Evolutionary conservation across 2,888 invertebrate species (phyloP).

Genomic region (Oithona nana): DNA sequence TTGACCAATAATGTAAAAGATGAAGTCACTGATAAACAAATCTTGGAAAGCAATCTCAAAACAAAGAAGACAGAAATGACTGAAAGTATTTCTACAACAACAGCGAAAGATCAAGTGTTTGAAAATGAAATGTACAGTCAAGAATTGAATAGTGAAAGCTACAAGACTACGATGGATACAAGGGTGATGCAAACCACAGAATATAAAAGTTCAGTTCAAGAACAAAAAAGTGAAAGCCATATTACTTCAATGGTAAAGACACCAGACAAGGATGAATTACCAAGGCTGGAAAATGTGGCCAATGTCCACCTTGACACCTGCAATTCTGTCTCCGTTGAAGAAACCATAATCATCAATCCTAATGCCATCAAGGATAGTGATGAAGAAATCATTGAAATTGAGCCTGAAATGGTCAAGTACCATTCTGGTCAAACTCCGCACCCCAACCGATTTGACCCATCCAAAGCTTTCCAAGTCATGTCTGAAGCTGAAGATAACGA

Average conservation of each 20-base stretch:
- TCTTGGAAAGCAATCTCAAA: not conserved
- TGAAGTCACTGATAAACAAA: not conserved
- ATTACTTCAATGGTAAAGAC: no score
- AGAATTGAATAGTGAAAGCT: not conserved
- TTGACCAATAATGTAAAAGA: not conserved
- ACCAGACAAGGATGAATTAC: not conserved
- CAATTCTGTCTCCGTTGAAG: not conserved
- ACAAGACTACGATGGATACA: not conserved
- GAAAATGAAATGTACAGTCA: not conserved
- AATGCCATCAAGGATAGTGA: not conserved
- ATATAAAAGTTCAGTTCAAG: not conserved
- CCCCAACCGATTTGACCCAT: not conserved
- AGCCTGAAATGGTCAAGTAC: not conserved
- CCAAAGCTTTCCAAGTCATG: not conserved
- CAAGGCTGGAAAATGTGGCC: not conserved
- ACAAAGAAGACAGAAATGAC: not conserved
- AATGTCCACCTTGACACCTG: no score
- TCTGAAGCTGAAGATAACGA: not conserved
- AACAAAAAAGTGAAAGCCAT: not conserved
- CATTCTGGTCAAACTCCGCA: not conserved
- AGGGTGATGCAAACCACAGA: not conserved
- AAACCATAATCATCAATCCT: not conserved
- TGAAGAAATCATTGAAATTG: not conserved
- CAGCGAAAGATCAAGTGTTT: not conserved
- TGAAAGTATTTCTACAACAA: not conserved